Conservation (phyloP, 2,113 vertebrate genomes). For the Boleophthalmus pectinirostris region DNA sequence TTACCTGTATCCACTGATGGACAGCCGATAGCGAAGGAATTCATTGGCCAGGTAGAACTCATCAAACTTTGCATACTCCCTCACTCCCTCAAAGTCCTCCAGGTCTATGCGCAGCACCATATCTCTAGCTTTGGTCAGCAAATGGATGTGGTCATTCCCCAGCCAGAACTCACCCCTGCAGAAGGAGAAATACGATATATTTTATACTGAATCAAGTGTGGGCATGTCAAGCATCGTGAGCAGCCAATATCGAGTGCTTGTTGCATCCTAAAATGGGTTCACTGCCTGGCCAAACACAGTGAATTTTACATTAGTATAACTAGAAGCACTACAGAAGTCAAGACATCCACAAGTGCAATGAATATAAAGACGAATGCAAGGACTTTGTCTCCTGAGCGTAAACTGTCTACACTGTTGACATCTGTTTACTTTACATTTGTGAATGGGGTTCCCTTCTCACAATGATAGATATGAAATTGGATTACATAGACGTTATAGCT, state of each 20-base stretch:
- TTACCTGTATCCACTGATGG: constrained; percentile 82
- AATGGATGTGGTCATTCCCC: constrained; percentile 93
- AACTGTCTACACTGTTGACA: neutral
- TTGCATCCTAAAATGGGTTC: constrained; percentile 2
- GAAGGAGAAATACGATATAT: neutral
- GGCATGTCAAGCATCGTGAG: neutral
- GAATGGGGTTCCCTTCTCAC: neutral
- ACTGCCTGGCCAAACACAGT: neutral
- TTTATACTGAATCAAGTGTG: neutral
- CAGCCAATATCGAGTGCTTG: neutral
- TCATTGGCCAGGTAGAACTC: constrained; percentile 93
- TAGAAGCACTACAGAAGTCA: neutral
- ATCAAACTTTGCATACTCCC: constrained; percentile 88
- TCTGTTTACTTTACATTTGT: neutral
- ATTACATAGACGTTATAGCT: neutral
- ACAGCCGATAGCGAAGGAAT: constrained; percentile 87
- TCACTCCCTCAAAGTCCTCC: constrained; percentile 87
- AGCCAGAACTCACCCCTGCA: constrained; percentile 89
- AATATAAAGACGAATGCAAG: neutral
- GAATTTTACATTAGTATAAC: neutral
- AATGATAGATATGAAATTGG: neutral
- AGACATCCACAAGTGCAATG: neutral
- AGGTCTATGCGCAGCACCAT: constrained; percentile 92
- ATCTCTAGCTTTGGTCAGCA: constrained; percentile 88
- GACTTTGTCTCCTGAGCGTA: neutral